Evolutionary conservation across 2,888 invertebrate species (phyloP), one percentile per base, ranked within the genome.

Genomic region (Philereme vetulata): DNA sequence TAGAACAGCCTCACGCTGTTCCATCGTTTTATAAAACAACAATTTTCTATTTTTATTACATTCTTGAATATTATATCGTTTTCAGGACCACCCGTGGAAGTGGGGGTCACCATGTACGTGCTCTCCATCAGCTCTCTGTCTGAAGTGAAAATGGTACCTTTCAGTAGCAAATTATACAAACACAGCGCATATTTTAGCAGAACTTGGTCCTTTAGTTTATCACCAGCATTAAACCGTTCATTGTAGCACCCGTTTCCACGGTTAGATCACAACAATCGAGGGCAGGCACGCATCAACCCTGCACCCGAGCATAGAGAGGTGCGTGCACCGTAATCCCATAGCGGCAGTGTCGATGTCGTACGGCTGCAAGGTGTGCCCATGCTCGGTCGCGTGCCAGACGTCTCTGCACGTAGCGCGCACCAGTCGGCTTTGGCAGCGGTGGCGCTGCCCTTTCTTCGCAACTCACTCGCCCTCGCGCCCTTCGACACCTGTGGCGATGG

Each of bases 31-130:
- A 47, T 10, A n/a, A 40, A 9, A 1, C 43, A 44, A 36, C 21
- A 8, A 36, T 7, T 7, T 33, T 40, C 11, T 10, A 10, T 46
- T 45, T 34, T 33, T 10, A 34, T 42, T 43, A 35, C 43, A 33
- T 48, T 80, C 75, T 77, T 84, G 77, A 86, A 75, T 85, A 75
- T 86, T 88, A 74, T 90, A 79, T 89, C 86, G 78, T 88, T 94
- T 94, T 93, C 94, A 96, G 96, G 95, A 93, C 94, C 94, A 87
- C 95, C 96, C 79, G 96, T 96, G 87, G 95, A 95, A 91, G 96
- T 96, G 86, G 96, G 96, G 85, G 95, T 96, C 88, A 96, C 96
- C 90, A 95, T 96, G 94, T 96, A 96, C 94, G 96, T 96, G 92
- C 95, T 96, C 90, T 95, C 95, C 92, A 96, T 96, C 94, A 95